Percentiles rank a stretch among this genome's conserved stretches.
phyloP scores from a whole-genome alignment of 2,113 vertebrate species.

The Paraplagusia blochii region DNA sequence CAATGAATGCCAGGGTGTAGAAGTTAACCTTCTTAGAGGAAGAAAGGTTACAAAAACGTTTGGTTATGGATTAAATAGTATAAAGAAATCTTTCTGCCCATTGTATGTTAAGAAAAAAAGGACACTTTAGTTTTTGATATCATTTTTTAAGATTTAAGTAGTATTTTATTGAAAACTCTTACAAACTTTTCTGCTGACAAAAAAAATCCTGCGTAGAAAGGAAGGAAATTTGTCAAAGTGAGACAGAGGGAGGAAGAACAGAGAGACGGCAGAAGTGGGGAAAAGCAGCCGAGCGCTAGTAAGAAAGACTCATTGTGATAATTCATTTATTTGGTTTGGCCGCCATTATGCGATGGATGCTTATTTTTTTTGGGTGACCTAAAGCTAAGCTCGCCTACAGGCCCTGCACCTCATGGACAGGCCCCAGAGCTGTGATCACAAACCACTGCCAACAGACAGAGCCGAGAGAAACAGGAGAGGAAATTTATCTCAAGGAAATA shows the following conservation, averaged over 20 bases:
- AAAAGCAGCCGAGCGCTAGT: conserved; percentile 27
- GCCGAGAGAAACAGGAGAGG: conserved; percentile 57
- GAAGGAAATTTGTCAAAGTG: conserved; percentile 2
- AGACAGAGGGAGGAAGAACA: not conserved
- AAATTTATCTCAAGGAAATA: conserved; percentile 62
- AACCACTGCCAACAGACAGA: conserved; percentile 57
- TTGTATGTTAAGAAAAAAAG: too few species aligned
- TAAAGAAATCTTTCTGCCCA: too few species aligned
- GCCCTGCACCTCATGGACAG: conserved; percentile 52
- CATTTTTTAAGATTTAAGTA: too few species aligned
- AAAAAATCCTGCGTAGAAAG: conserved; percentile 3
- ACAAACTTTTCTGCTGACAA: conserved; percentile 30
- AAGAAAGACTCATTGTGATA: conserved; percentile 69
- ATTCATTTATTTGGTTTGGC: conserved; percentile 74
- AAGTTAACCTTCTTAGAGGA: too few species aligned
- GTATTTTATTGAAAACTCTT: conserved; percentile 1
- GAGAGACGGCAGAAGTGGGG: conserved; percentile 13
- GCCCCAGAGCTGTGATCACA: conserved; percentile 64
- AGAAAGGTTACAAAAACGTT: too few species aligned
- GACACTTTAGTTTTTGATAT: too few species aligned
- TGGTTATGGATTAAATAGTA: too few species aligned
- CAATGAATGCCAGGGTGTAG: conserved; percentile 15
- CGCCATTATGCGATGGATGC: conserved; percentile 59
- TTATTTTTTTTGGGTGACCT: conserved; percentile 76
- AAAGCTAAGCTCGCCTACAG: conserved; percentile 59